Evolutionary conservation across 2,888 invertebrate species (phyloP).

Genomic region (Drosophila prostipennis): DNA sequence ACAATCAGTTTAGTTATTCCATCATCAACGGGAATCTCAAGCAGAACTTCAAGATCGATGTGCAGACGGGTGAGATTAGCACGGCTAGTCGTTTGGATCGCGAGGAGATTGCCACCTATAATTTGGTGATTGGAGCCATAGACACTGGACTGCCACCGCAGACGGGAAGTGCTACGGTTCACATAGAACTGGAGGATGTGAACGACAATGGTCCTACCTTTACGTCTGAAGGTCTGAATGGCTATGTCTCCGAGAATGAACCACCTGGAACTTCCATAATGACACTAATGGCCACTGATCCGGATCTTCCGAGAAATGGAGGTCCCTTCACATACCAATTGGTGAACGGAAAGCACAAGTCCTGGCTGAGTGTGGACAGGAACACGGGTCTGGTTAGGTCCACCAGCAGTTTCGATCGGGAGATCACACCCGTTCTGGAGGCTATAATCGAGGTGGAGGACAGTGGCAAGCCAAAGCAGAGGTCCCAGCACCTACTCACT

Average conservation of each 20-base stretch:
- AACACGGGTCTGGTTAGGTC: constrained; percentile 93
- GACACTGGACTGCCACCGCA: constrained; percentile 95
- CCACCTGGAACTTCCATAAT: constrained; percentile 92
- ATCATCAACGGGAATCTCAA: constrained; percentile 93
- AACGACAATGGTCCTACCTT: constrained; percentile 97
- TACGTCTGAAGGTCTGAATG: constrained; percentile 88
- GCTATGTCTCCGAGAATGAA: constrained; percentile 94
- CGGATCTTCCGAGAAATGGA: constrained; percentile 95
- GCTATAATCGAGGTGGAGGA: constrained; percentile 94
- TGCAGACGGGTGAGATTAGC: constrained; percentile 93
- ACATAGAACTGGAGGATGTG: constrained; percentile 92
- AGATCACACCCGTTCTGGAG: constrained; percentile 90
- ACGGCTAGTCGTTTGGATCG: constrained; percentile 91
- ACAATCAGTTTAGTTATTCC: constrained; percentile 96
- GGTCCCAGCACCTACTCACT: constrained; percentile 90
- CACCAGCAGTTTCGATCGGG: constrained; percentile 92
- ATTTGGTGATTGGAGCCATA: constrained; percentile 92
- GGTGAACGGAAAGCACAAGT: constrained; percentile 91
- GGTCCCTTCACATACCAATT: constrained; percentile 94
- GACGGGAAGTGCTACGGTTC: constrained; percentile 94
- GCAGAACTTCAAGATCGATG: constrained; percentile 94
- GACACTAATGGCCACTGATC: constrained; percentile 94
- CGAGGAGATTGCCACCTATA: constrained; percentile 90
- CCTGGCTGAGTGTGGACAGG: constrained; percentile 90
- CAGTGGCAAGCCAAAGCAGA: constrained; percentile 93